Base-by-base conservation (phyloP, 2,888 invertebrate genomes). In the Mythimna vitellina region DNA sequence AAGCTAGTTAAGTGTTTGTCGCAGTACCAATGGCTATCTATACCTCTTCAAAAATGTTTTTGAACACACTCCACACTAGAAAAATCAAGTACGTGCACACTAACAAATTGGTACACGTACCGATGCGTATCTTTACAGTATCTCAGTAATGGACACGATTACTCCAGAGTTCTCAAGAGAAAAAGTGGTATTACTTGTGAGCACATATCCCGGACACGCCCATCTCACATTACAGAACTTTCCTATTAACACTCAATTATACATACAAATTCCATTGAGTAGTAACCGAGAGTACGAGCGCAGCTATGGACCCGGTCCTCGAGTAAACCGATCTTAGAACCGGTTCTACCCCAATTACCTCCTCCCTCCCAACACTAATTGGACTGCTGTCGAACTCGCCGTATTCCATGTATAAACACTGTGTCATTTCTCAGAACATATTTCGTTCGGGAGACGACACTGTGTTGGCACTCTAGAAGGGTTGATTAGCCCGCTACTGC, bases 291-390 rank as follows among this genome's bases (percentile, higher is more conserved):
- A 63, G 82, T 73, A 73, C 57, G 46, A 35, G 53, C 76, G 32
- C 80, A 57, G 63, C 70, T 80, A 22, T 38, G 77, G 74, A 80
- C 84, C 84, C 70, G 71, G 73, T 38, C 70, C 60, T 62, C 73
- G 78, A 76, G 76, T 79, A 66, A 73, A 73, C 74, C 70, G 68
- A 72, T 67, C 68, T 69, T 38, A 58, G 78, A 91, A 93, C 93
- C 91, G 92, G 93, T 93, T 90, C 78, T 81, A 86, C 84, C 89
- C 92, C 93, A 93, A 93, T 93, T 93, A 92, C 89, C 89, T 85
- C 88, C 82, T 81, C 84, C 86, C 87, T 88, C 85, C 88, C 81
- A 81, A 70, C 76, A 81, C 91, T 92, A 93, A 93, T 92, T 93
- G 93, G 89, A 85, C 73, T 83, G 70, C 72, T 83, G 69, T 83